phyloP scores from a whole-genome alignment of 2,113 vertebrate genomes.

The Grus americana region DNA sequence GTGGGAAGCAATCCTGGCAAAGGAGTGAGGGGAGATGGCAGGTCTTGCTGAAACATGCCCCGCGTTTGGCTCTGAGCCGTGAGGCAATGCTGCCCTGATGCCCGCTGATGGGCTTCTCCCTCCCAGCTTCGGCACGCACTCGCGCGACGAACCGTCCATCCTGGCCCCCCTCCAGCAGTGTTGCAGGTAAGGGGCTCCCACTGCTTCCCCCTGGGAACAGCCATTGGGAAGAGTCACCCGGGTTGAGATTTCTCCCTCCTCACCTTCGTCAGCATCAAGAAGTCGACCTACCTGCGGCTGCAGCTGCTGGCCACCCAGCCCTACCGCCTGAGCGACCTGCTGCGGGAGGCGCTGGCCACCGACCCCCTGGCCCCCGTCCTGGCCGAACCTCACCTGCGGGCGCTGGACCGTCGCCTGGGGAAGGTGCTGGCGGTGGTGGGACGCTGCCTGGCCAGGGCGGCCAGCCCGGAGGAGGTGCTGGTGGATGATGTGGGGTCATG shows the following conservation, averaged over 20 bases:
- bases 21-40: not conserved
- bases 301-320: constrained; percentile 72
- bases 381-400: constrained; percentile 72
- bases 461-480: not conserved
- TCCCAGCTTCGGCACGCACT: constrained; percentile 83
- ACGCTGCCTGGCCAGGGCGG: constrained; percentile 10
- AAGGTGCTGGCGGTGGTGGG: constrained; percentile 55
- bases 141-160: constrained; percentile 82
- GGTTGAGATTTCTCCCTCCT: not conserved
- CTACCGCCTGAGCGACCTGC: constrained; percentile 75
- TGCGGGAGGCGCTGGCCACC: constrained; percentile 72
- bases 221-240: accelerated
- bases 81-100: accelerated
- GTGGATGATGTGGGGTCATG: not conserved
- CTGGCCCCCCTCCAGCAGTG: constrained; percentile 80
- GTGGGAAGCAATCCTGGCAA: not conserved
- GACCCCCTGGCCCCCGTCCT: constrained; percentile 79
- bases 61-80: accelerated
- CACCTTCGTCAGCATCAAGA: constrained; percentile 72
- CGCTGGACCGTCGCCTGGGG: constrained; percentile 72
- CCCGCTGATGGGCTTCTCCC: not conserved
- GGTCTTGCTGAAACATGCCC: accelerated
- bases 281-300: constrained; percentile 76
- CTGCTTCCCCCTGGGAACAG: accelerated
- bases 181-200: constrained; percentile 74